phyloP scores from a whole-genome alignment of 2,888 invertebrate genomes.

The Acrocyrtus sp. region DNA sequence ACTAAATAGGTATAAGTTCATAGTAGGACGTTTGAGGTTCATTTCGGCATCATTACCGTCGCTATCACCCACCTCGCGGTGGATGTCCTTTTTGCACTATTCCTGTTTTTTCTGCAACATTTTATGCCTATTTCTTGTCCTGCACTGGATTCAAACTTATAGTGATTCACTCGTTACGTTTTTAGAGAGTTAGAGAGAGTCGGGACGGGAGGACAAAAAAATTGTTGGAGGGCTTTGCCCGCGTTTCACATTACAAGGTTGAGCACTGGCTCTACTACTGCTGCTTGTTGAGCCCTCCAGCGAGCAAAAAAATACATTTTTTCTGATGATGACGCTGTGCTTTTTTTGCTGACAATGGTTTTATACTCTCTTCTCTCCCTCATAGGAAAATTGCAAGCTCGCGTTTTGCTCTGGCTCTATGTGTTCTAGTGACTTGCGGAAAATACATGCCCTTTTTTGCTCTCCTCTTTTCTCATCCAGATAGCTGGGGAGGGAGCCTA shows the following conservation, averaged over 20 bases:
- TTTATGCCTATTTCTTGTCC: not conserved
- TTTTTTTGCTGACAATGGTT: not conserved
- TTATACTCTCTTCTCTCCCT: not conserved
- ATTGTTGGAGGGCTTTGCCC: slow-evolving; percentile 43
- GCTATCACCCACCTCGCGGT: too few species aligned
- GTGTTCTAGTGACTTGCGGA: not conserved
- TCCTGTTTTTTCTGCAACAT: slow-evolving; percentile 30
- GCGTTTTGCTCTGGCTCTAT: not conserved
- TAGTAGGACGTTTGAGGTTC: not conserved
- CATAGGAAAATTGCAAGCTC: too few species aligned
- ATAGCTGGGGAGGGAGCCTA: too few species aligned
- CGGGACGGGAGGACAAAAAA: not conserved
- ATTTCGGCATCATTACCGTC: not conserved
- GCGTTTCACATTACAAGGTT: slow-evolving; percentile 45
- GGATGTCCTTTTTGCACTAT: slow-evolving; percentile 5
- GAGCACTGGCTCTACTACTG: too few species aligned
- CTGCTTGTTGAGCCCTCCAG: slow-evolving; percentile 44
- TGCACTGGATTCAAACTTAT: not conserved
- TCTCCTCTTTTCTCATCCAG: too few species aligned
- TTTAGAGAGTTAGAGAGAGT: too few species aligned
- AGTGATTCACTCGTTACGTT: not conserved
- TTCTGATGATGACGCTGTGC: not conserved
- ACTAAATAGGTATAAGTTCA: too few species aligned
- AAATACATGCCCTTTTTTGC: not conserved
- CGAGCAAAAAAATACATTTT: slow-evolving; percentile 21